phyloP scores from a whole-genome alignment of 2,888 invertebrate species.

The Oithona nana region DNA sequence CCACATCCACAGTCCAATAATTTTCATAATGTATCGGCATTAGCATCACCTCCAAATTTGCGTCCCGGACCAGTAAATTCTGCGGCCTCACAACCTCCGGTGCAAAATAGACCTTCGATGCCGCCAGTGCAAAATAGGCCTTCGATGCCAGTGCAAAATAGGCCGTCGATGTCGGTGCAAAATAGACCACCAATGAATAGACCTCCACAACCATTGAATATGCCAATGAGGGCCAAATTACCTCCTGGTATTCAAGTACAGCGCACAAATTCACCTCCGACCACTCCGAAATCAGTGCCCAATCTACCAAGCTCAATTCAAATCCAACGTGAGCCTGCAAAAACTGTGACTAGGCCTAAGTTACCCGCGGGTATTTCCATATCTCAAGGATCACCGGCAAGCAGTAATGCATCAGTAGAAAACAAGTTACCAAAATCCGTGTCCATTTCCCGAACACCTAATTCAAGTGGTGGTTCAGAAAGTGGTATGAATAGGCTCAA shows the following conservation, averaged over 20 bases:
- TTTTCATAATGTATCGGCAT: background rate
- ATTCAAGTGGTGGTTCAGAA: background rate
- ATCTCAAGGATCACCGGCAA: background rate
- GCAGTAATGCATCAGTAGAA: background rate
- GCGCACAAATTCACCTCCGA: background rate
- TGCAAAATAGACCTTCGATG: background rate
- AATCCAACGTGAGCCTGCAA: background rate
- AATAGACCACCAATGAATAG: background rate
- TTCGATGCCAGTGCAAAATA: background rate
- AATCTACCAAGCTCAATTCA: background rate
- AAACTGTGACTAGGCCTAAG: background rate
- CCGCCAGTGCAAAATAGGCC: background rate
- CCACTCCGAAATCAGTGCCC: background rate
- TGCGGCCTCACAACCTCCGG: background rate
- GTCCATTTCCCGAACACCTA: background rate
- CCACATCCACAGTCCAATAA: background rate
- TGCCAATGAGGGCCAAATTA: background rate
- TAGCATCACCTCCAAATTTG: background rate
- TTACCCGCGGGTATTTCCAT: slow-evolving; percentile 7
- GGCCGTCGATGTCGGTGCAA: background rate
- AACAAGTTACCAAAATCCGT: background rate
- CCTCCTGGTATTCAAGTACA: background rate
- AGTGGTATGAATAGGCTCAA: background rate
- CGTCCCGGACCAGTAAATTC: background rate
- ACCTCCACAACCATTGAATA: background rate